phyloP scores from a whole-genome alignment of 2,888 invertebrate genomes.

The Philereme vetulata region DNA sequence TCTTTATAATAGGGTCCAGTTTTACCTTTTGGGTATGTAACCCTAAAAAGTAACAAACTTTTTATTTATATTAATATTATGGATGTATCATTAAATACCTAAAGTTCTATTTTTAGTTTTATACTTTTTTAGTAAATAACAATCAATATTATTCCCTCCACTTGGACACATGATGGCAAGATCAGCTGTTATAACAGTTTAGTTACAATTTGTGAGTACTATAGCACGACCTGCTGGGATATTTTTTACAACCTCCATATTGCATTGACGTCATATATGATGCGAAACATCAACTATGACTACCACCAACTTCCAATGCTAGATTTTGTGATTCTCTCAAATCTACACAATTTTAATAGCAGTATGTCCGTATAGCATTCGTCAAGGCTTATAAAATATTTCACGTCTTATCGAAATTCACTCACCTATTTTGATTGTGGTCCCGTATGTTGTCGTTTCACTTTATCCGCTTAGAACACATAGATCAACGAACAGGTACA shows the following conservation, averaged over 20 bases:
- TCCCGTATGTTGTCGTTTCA: constrained; percentile 36
- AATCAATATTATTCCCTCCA: neutral
- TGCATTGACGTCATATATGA: neutral
- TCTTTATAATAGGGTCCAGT: too few relatives aligned
- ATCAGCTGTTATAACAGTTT: neutral
- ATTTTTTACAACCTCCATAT: neutral
- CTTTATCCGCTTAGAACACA: constrained; percentile 35
- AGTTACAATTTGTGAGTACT: neutral
- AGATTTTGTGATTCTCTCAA: constrained; percentile 6
- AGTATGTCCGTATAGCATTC: constrained; percentile 40
- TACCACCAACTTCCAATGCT: neutral
- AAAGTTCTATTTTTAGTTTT: too few relatives aligned
- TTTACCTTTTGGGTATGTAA: too few relatives aligned
- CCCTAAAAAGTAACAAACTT: too few relatives aligned
- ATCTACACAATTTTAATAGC: constrained; percentile 3
- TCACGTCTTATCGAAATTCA: constrained; percentile 47
- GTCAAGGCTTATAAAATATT: constrained; percentile 55
- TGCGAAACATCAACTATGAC: neutral
- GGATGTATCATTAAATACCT: too few relatives aligned
- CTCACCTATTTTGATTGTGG: constrained; percentile 51
- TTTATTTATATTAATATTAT: too few relatives aligned
- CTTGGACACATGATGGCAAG: neutral
- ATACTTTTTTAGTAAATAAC: too few relatives aligned
- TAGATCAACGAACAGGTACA: constrained; percentile 27
- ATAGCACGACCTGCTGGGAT: neutral